A percentile compares a stretch with the other conserved stretches of the same genome.
phyloP scores from a whole-genome alignment of 2,113 vertebrate genomes.

The Spea multiplicata region DNA sequence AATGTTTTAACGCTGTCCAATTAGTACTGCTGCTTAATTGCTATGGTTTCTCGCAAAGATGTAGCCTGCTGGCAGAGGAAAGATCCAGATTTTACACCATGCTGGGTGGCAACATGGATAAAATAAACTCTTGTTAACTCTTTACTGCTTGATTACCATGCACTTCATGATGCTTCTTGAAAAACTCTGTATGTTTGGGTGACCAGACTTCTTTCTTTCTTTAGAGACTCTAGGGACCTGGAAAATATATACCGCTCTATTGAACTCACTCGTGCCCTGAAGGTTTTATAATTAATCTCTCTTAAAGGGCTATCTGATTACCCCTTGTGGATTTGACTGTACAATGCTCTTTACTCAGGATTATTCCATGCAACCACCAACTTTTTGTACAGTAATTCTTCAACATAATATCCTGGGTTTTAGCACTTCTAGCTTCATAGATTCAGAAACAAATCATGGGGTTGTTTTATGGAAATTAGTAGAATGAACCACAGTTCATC shows the following conservation, averaged over 20 bases:
- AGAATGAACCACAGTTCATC: conserved; percentile 6
- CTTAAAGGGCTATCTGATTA: too few relatives aligned
- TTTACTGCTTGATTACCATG: not conserved
- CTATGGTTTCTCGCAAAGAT: conserved; percentile 6
- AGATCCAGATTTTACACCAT: conserved; percentile 11
- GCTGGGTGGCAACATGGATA: conserved; percentile 15
- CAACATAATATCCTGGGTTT: not conserved
- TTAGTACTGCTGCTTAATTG: conserved; percentile 16
- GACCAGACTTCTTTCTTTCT: too few relatives aligned
- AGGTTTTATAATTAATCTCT: too few relatives aligned
- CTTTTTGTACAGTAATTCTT: not conserved
- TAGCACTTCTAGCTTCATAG: not conserved
- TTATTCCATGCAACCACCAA: not conserved
- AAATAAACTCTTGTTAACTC: not conserved
- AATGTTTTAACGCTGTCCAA: conserved; percentile 7
- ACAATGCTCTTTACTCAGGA: not conserved
- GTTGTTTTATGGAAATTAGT: conserved; percentile 27
- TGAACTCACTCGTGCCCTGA: too few relatives aligned
- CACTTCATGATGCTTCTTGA: too few relatives aligned
- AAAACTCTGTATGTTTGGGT: too few relatives aligned
- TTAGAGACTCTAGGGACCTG: too few relatives aligned
- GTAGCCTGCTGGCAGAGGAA: not conserved
- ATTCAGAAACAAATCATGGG: conserved; percentile 15
- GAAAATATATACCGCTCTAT: too few relatives aligned
- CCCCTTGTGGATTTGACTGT: too few relatives aligned